Conservation (phyloP, 2,797 vertebrate genomes). For the Poeciliopsis gracilis region DNA sequence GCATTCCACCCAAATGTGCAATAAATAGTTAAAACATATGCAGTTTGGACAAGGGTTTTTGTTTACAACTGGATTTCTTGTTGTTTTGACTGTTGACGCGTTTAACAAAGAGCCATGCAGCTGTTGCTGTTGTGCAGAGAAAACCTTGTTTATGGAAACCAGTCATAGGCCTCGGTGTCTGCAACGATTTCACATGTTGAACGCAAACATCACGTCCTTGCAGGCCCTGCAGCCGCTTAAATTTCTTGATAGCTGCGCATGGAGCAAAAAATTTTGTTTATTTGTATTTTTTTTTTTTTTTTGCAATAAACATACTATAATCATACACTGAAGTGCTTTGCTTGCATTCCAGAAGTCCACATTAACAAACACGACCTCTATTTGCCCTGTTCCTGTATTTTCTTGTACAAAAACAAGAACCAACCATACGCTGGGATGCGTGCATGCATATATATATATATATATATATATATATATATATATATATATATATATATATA, state of each 20-base stretch:
- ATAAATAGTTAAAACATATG: not conserved
- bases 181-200: conserved; percentile 11
- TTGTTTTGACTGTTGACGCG: not conserved
- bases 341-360: conserved; percentile 9
- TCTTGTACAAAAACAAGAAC: not conserved
- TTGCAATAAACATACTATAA: not conserved
- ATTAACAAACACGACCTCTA: not conserved
- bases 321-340: not conserved
- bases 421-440: not conserved
- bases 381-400: not conserved
- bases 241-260: not conserved
- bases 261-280: conserved; percentile 9
- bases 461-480: not conserved
- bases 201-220: conserved; percentile 15
- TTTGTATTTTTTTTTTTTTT: not conserved
- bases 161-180: conserved; percentile 1
- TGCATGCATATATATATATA: not conserved
- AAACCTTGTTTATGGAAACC: not conserved
- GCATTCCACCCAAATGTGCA: not conserved
- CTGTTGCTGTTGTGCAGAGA: not conserved
- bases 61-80: not conserved
- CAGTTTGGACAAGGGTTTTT: not conserved
- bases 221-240: not conserved
- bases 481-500: too few relatives aligned
- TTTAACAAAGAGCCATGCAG: not conserved